phyloP scores from a whole-genome alignment of 2,797 vertebrate genomes.

The Amphiprion clarkii region DNA sequence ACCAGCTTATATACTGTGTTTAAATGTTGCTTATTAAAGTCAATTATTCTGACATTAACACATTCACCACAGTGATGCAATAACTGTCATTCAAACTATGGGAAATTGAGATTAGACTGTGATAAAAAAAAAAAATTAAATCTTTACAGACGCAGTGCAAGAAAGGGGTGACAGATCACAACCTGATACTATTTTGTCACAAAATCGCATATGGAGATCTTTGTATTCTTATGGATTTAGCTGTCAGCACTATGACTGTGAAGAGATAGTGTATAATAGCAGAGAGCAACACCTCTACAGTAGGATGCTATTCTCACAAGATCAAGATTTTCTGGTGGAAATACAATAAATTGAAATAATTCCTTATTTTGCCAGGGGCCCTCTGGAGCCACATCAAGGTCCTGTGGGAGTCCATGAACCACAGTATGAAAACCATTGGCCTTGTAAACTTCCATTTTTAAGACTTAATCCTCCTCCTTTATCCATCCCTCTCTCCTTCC shows the following conservation, averaged over 20 bases:
- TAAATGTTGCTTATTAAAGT: not conserved
- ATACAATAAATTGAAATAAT: conserved; percentile 48
- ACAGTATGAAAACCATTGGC: conserved; percentile 43
- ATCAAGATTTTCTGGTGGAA: conserved; percentile 28
- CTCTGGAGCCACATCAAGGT: conserved; percentile 43
- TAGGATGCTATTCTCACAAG: conserved; percentile 3
- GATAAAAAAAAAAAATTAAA: not conserved
- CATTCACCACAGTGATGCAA: not conserved
- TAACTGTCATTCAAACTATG: not conserved
- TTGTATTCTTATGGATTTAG: conserved; percentile 2
- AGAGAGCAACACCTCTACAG: not conserved
- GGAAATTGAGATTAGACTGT: not conserved
- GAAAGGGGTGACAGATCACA: not conserved
- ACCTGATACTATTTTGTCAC: conserved; percentile 1
- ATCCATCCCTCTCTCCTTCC: conserved; percentile 45
- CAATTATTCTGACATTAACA: too few relatives aligned
- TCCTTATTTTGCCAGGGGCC: conserved; percentile 40
- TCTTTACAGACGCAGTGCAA: not conserved
- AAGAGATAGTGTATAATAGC: not conserved
- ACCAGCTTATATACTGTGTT: too few relatives aligned
- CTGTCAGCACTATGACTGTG: not conserved
- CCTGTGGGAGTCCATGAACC: conserved; percentile 29
- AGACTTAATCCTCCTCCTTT: conserved; percentile 56
- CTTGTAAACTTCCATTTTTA: conserved; percentile 66
- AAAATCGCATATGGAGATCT: conserved; percentile 4